Evolutionary conservation across 2,888 invertebrate genomes (phyloP).

Genomic region (Blera fallax): DNA sequence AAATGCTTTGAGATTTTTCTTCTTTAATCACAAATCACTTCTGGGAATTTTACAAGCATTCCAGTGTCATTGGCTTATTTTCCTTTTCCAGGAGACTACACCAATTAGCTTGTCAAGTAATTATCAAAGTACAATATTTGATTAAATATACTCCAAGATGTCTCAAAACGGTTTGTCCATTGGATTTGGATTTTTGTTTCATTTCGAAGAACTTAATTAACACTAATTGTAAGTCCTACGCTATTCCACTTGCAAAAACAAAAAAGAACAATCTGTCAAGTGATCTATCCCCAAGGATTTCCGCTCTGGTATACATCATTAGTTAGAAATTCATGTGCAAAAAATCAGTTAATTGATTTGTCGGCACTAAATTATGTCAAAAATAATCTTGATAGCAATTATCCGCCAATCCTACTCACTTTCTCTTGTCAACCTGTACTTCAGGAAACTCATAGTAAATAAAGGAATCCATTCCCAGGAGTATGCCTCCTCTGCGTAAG

Average conservation of each 20-base stretch:
- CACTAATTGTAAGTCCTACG: constrained; percentile 3
- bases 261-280: neutral
- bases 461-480: neutral
- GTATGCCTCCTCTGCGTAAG: neutral
- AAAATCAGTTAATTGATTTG: constrained; percentile 1
- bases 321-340: neutral
- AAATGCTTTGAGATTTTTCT: neutral
- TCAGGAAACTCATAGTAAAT: neutral
- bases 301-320: neutral
- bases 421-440: neutral
- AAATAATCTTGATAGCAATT: neutral
- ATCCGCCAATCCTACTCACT: neutral
- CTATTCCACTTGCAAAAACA: neutral
- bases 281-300: neutral
- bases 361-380: neutral
- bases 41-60: neutral
- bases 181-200: neutral
- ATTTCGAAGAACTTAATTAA: constrained; percentile 6
- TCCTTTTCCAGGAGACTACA: neutral
- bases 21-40: neutral
- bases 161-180: neutral
- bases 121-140: constrained; percentile 19
- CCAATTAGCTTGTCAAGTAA: neutral
- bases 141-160: neutral
- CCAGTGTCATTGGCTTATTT: neutral